phyloP scores from a whole-genome alignment of 1,140 invertebrate genomes.

The Drosophila sproati region DNA sequence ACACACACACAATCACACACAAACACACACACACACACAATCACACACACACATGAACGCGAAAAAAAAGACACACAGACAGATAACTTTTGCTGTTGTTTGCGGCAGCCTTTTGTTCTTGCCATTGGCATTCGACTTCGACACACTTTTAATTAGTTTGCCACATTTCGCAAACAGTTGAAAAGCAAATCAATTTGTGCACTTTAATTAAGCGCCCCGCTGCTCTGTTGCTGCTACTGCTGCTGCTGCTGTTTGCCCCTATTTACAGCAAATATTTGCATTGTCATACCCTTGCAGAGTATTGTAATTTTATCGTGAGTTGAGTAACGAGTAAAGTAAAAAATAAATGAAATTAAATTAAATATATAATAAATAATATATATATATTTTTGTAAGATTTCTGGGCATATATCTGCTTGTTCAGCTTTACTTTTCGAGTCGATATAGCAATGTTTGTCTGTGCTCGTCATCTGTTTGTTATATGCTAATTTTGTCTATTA shows the following conservation, averaged over 20 bases:
- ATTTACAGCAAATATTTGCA: constrained; percentile 46
- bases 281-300: neutral
- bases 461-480: too few relatives aligned
- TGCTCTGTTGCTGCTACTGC: neutral
- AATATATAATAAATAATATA: too few relatives aligned
- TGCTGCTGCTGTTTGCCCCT: constrained; percentile 22
- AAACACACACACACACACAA: constrained; percentile 22
- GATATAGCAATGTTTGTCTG: too few relatives aligned
- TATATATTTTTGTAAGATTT: too few relatives aligned
- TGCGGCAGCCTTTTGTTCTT: constrained; percentile 70
- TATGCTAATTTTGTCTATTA: too few relatives aligned
- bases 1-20: neutral
- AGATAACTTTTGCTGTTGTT: constrained; percentile 51
- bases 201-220: constrained; percentile 63
- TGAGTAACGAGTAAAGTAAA: too few relatives aligned
- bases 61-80: constrained; percentile 13
- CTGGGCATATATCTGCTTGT: too few relatives aligned
- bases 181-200: constrained; percentile 68
- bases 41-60: constrained; percentile 21
- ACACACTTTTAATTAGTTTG: constrained; percentile 80
- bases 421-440: too few relatives aligned
- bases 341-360: too few relatives aligned
- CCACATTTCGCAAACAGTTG: constrained; percentile 78
- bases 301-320: too few relatives aligned
- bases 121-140: constrained; percentile 76